These are phyloP conservation scores for Pocillopora verrucosa DNA, from an alignment of 64 coral and sea anemone genomes.

Conservation along the genomic window DNA sequence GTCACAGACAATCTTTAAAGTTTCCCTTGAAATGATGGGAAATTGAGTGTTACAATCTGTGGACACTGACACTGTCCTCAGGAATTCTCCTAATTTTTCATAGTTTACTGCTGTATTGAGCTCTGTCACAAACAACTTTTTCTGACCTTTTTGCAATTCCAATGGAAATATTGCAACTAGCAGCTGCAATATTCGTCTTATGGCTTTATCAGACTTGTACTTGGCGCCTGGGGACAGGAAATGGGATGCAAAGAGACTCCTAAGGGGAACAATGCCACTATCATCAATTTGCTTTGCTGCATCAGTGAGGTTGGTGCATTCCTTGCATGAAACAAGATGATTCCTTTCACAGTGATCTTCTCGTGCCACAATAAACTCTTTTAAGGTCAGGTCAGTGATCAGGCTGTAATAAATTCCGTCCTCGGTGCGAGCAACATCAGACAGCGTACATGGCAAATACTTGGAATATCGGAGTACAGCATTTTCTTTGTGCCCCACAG, in stretches of 20 bases:
- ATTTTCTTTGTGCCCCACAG: too few relatives aligned
- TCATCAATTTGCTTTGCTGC: conserved; percentile 10
- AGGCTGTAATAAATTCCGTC: conserved; percentile 19
- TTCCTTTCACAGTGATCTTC: conserved; percentile 16
- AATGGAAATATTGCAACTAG: conserved; percentile 51
- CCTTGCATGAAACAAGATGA: conserved; percentile 13
- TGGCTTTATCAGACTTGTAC: conserved; percentile 63
- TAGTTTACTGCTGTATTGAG: conserved; percentile 44
- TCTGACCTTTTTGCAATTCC: conserved; percentile 41
- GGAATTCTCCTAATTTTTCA: conserved; percentile 10
- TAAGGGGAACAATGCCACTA: conserved; percentile 26
- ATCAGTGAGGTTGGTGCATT: conserved; percentile 10
- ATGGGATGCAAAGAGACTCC: conserved; percentile 47
- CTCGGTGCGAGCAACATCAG: background rate
- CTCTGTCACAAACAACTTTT: conserved; percentile 34
- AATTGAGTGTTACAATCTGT: conserved; percentile 27
- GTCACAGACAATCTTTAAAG: conserved; percentile 49
- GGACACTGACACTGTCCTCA: conserved; percentile 4
- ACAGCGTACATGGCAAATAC: background rate
- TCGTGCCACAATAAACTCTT: conserved; percentile 44
- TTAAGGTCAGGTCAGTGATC: conserved; percentile 33
- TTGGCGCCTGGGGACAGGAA: conserved; percentile 23
- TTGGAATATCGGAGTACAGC: background rate
- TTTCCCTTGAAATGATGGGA: conserved; percentile 10
- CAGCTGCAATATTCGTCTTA: conserved; percentile 61